These are phyloP conservation scores for Mesocricetus auratus DNA, from an alignment of 2,113 vertebrate species.

Conservation along the genomic window DNA sequence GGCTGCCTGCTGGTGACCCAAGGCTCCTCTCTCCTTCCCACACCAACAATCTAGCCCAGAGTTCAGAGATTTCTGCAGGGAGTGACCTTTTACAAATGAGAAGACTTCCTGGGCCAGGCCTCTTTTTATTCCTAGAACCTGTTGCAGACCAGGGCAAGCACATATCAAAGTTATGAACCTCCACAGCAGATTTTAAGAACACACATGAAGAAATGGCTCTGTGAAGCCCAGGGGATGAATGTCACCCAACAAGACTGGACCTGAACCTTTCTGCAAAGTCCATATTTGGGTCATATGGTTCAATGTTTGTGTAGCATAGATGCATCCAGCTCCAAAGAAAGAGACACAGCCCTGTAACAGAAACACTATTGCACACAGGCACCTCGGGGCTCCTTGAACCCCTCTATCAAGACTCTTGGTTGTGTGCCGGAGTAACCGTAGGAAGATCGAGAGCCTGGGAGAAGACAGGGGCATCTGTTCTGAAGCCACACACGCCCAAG, in stretches of 20 bases:
- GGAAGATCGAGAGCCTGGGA: neutral
- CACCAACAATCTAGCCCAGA: neutral
- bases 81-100: neutral
- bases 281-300: neutral
- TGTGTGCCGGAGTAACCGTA: neutral
- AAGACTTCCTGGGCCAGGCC: neutral
- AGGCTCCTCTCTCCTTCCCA: neutral
- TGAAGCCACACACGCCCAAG: neutral
- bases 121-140: neutral
- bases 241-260: neutral
- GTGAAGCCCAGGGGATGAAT: neutral
- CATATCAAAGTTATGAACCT: neutral
- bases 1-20: conserved; percentile 25
- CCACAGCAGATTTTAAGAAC: neutral
- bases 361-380: neutral
- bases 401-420: neutral
- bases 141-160: neutral
- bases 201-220: neutral
- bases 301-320: neutral
- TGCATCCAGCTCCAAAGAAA: neutral
- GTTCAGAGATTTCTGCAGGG: neutral
- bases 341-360: neutral
- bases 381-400: neutral
- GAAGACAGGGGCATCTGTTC: neutral
- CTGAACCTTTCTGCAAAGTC: neutral